These are phyloP conservation scores for Malurus elegans DNA, from an alignment of 2,113 vertebrate genomes.

Conservation along the genomic window DNA sequence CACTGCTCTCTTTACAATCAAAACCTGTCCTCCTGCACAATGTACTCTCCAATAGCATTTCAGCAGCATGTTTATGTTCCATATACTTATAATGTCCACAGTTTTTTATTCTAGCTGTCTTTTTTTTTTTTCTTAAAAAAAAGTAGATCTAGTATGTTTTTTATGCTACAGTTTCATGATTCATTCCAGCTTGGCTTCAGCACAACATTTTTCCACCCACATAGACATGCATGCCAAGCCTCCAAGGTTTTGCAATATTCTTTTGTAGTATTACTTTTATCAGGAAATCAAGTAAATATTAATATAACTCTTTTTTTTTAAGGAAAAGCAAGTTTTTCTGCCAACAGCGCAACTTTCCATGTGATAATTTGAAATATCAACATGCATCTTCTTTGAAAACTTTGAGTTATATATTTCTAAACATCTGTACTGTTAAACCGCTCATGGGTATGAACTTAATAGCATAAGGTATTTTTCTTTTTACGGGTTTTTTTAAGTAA, in stretches of 20 bases:
- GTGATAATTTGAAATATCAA: constrained; percentile 53
- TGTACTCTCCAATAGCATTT: not conserved
- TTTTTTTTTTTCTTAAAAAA: not conserved
- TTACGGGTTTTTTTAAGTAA: not conserved
- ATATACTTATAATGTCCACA: not conserved
- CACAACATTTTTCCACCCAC: constrained; percentile 78
- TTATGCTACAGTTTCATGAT: constrained; percentile 72
- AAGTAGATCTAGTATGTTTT: constrained; percentile 44
- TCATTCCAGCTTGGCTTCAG: constrained; percentile 74
- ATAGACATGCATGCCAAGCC: constrained; percentile 73
- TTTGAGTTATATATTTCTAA: constrained; percentile 4
- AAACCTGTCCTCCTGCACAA: not conserved
- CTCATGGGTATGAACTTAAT: not conserved
- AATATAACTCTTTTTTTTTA: constrained; percentile 67
- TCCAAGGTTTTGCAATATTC: constrained; percentile 80
- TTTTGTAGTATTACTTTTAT: constrained; percentile 81
- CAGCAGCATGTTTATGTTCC: not conserved
- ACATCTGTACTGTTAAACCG: constrained; percentile 8
- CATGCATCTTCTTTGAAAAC: constrained; percentile 47
- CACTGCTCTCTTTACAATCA: not conserved
- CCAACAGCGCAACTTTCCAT: constrained; percentile 54
- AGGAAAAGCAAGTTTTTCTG: constrained; percentile 55
- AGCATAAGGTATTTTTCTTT: not conserved
- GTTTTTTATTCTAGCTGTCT: constrained; percentile 53
- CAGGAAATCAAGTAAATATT: constrained; percentile 78